Evolutionary conservation across 35 echinoderm and acorn worm species (phyloP).

Genomic region (Apostichopus californicus): DNA sequence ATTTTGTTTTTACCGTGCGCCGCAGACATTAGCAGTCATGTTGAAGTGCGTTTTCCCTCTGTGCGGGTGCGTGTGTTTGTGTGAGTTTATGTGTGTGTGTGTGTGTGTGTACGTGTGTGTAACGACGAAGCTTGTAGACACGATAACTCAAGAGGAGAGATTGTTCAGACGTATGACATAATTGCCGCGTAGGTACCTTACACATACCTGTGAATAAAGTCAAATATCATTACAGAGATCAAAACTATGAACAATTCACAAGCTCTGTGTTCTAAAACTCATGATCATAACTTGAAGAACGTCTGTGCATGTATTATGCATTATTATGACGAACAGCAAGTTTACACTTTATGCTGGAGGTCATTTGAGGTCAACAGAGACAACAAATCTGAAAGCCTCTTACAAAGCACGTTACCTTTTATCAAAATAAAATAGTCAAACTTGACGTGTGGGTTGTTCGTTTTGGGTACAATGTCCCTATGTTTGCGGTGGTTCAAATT

Average conservation of each 20-base stretch:
- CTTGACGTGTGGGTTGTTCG: neutral
- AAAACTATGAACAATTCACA: too few species aligned
- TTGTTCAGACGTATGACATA: neutral
- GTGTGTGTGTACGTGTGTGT: neutral
- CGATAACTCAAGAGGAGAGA: neutral
- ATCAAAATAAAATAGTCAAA: neutral
- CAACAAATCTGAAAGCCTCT: neutral
- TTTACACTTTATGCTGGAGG: neutral
- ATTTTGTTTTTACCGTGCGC: too few species aligned
- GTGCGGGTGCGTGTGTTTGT: neutral
- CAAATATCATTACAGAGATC: too few species aligned
- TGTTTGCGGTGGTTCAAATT: too few species aligned
- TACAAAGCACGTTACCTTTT: neutral
- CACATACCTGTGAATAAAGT: too few species aligned
- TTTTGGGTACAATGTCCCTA: neutral
- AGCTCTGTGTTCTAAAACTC: too few species aligned
- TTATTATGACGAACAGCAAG: too few species aligned
- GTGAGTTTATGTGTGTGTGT: neutral
- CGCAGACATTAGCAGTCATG: too few species aligned
- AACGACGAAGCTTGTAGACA: neutral
- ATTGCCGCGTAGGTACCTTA: neutral
- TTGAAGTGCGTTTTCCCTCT: neutral
- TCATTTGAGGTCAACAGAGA: neutral
- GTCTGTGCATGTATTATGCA: too few species aligned
- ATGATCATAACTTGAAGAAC: too few species aligned